A percentile compares a stretch with the other conserved stretches of the same genome.
These are phyloP conservation scores for Danio rerio DNA, from an alignment of 2,113 vertebrate species.

Conservation along the genomic window GRCz12tu NC_133186.1:5232501-5233000, in stretches of 20 bases:
- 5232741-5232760: conserved; percentile 7
- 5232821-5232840: no score
- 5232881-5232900: no score
- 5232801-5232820: no score
- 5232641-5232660: conserved; percentile 62
- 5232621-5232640: conserved; percentile 50
- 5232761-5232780: not conserved
- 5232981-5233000: no score
- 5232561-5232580: conserved; percentile 57
- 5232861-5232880: no score
- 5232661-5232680: conserved; percentile 61
- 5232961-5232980: no score
- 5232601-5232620: conserved; percentile 66
- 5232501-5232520: conserved; percentile 5
- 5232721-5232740: conserved; percentile 15
- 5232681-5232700: not conserved
- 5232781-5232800: no score
- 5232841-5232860: no score
- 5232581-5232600: conserved; percentile 56
- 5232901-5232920: no score
- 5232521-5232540: conserved; percentile 30
- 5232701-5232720: not conserved
- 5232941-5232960: no score
- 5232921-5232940: no score
- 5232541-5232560: conserved; percentile 46